These are phyloP conservation scores for Odobenus rosmarus DNA, from an alignment of 2,113 vertebrate species.

Conservation along the genomic window DNA sequence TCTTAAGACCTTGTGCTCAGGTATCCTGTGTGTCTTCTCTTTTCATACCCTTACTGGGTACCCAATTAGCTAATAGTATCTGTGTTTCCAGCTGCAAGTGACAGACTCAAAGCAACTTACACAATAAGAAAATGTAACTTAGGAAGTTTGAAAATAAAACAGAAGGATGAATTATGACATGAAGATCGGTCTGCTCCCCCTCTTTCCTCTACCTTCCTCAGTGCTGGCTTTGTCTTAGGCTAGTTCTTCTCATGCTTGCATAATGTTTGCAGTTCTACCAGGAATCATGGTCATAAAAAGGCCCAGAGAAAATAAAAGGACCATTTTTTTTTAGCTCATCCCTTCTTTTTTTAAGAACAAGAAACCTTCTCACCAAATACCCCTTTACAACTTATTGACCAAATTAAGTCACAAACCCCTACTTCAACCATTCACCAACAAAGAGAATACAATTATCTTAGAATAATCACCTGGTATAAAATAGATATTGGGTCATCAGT, in stretches of 20 bases:
- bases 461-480: not conserved
- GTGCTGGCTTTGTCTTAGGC: not conserved
- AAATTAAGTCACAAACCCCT: not conserved
- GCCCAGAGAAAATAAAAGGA: not conserved
- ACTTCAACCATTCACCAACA: not conserved
- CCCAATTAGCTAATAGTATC: not conserved
- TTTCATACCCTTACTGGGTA: not conserved
- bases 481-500: not conserved
- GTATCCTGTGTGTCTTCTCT: not conserved
- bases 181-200: not conserved
- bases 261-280: not conserved
- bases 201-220: not conserved
- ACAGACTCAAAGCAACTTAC: not conserved
- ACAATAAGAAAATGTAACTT: not conserved
- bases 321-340: not conserved
- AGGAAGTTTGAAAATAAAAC: not conserved
- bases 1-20: not conserved
- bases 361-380: not conserved
- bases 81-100: not conserved
- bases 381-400: not conserved
- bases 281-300: not conserved
- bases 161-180: not conserved
- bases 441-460: not conserved
- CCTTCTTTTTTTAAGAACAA: not conserved
- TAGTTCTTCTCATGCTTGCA: not conserved